These are phyloP conservation scores for Crypturellus tataupa DNA, from an alignment of 2,797 vertebrate species.

Conservation along the genomic window DNA sequence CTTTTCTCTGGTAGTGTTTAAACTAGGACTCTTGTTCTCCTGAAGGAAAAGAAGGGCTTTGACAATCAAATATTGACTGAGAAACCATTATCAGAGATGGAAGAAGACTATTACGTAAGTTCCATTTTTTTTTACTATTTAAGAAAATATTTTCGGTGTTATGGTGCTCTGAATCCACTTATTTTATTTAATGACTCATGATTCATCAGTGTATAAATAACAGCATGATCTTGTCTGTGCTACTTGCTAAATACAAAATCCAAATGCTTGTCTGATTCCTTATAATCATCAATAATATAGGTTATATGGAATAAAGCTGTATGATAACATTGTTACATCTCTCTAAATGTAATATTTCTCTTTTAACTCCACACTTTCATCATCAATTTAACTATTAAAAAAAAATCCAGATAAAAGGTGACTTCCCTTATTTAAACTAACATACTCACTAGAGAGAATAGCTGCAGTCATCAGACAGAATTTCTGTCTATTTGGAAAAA, in stretches of 20 bases:
- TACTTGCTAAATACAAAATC: background rate
- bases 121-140: background rate
- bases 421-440: background rate
- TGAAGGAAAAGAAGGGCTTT: background rate
- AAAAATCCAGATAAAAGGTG: background rate
- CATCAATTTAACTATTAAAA: background rate
- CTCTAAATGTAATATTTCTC: background rate
- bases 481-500: background rate
- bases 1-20: background rate
- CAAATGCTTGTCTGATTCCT: background rate
- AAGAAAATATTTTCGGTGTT: background rate
- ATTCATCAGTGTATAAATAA: background rate
- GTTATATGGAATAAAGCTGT: background rate
- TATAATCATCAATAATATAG: background rate
- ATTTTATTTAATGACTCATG: background rate
- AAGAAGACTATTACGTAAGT: background rate
- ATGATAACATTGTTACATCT: background rate
- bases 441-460: background rate
- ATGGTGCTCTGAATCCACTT: background rate
- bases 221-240: background rate
- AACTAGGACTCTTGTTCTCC: background rate
- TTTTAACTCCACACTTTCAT: slow-evolving; percentile 1
- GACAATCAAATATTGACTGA: background rate
- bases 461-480: background rate
- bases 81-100: background rate